Base-by-base conservation (phyloP, 1,140 invertebrate species). In the Papilio aristodemus region DNA sequence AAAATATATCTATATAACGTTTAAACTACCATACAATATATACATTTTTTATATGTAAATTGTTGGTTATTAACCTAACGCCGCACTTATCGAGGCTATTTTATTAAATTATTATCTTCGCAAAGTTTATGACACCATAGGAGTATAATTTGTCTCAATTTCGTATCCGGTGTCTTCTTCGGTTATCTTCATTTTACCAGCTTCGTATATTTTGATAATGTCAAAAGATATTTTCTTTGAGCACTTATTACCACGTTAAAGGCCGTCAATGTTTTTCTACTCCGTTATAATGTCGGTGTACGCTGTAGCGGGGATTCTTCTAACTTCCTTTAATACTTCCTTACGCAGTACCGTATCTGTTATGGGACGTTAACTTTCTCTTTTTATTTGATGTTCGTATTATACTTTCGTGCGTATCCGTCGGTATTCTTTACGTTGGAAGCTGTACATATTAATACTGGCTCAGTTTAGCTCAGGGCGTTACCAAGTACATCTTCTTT, bases 341-440 rank as follows among this genome's bases (percentile, higher is more conserved):
- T 54, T 54, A 54, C 46, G 46, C 19, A 46, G 17, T 54, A 54
- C 46, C 46, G 38, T 63, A 63, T 63, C 60, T 39, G 60, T 63
- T 63, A 63, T 63, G 60, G 60, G 1, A 63, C 60, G 60, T 63
- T 41, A 13, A 39, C 60, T 63, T 63, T 63, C 60, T 39, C 60
- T 63, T 63, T 63, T 63, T 22, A 39, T 25, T 41, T 36, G 22
- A 63, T 63, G 38, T 63, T 63, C 22, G 41, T 41, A 39, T 39
- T 63, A 63, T 39, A 63, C 60, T 63, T 39, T 17, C 43, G 6
- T 39, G 13, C 6, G 6, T 22, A 54, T 54, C 19, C 46, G 22
- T 54, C 19, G 9, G 46, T 54, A 54, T 54, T 22, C 19, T 54
- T 50, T 2, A 32, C 27, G 27, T 32, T 22, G 4, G 19, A 9